These are phyloP conservation scores for Syrmaticus mikado DNA, from an alignment of 2,113 vertebrate species.

Conservation along the genomic window DNA sequence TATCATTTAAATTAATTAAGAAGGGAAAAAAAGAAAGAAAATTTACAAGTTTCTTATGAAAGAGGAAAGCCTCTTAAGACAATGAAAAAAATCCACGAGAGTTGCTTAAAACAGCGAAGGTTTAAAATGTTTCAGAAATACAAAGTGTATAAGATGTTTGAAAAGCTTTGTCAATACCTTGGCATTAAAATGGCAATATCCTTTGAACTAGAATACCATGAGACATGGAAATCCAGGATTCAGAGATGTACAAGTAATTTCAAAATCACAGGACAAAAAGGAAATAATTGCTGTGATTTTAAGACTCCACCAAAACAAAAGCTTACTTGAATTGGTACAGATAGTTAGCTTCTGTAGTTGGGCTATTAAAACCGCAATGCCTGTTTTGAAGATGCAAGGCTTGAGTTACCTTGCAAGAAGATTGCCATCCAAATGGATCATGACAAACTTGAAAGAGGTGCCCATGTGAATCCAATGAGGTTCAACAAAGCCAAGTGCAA, in stretches of 20 bases:
- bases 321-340: neutral
- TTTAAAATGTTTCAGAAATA: neutral
- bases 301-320: neutral
- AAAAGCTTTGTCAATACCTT: neutral
- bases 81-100: neutral
- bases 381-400: neutral
- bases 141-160: neutral
- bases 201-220: neutral
- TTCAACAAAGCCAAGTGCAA: no score
- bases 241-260: neutral
- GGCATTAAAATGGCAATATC: neutral
- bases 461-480: no score
- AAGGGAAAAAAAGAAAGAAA: rapidly evolving
- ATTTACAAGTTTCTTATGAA: neutral
- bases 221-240: neutral
- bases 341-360: neutral
- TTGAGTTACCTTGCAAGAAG: neutral
- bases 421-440: neutral
- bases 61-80: neutral
- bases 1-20: neutral
- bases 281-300: rapidly evolving
- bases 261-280: neutral
- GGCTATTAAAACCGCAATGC: neutral
- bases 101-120: neutral
- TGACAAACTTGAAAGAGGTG: no score